These are phyloP conservation scores for Grapholita molesta DNA, from an alignment of 1,140 invertebrate species.

Conservation along the genomic window DNA sequence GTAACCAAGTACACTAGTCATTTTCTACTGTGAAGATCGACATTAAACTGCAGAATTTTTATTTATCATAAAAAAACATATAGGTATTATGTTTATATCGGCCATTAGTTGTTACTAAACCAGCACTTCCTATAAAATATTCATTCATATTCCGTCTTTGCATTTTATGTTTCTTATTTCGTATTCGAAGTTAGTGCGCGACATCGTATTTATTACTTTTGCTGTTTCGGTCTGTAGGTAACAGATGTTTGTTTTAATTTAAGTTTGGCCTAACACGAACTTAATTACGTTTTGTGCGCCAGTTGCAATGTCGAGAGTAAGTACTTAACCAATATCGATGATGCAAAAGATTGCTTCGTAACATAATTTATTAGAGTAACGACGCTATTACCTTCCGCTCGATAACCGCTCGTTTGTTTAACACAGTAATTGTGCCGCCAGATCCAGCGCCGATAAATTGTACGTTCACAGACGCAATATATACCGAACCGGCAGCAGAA, in stretches of 20 bases:
- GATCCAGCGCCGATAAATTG: slow-evolving; percentile 49
- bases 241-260: slow-evolving; percentile 28
- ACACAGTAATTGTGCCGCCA: slow-evolving; percentile 47
- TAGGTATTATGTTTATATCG: not conserved
- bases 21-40: not conserved
- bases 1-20: slow-evolving; percentile 36
- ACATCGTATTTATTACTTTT: slow-evolving; percentile 45
- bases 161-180: slow-evolving; percentile 46
- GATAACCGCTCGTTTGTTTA: slow-evolving; percentile 52
- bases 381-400: slow-evolving; percentile 25
- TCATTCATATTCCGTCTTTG: slow-evolving; percentile 36
- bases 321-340: slow-evolving; percentile 14
- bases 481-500: slow-evolving; percentile 37
- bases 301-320: not conserved
- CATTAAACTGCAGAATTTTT: not conserved
- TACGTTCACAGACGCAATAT: slow-evolving; percentile 47
- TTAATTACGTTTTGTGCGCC: slow-evolving; percentile 13
- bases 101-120: slow-evolving; percentile 5
- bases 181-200: slow-evolving; percentile 40
- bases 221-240: slow-evolving; percentile 27
- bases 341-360: slow-evolving; percentile 22
- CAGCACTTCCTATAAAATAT: slow-evolving; percentile 30
- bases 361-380: slow-evolving; percentile 28
- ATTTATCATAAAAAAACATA: too few relatives aligned
- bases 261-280: slow-evolving; percentile 10